Evolutionary conservation across 1,140 invertebrate species (phyloP), one percentile per base, ranked within the genome.

Genomic region (Nephotettix cincticeps): DNA sequence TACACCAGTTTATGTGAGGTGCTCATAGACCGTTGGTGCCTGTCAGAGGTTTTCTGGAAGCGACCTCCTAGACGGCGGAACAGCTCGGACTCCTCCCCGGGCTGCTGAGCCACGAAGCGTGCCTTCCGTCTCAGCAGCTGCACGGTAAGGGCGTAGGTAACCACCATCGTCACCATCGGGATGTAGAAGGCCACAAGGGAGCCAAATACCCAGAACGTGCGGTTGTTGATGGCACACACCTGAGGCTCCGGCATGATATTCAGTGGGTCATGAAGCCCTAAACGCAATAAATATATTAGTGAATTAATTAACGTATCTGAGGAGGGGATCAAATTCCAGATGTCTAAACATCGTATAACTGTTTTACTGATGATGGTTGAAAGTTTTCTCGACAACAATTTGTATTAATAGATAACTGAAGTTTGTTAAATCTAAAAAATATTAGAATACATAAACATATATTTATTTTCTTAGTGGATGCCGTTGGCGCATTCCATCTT

Each of bases 101-200:
- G 83, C 75, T 87, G 84, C 73, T 87, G 86, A 36, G 87, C 88
- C 0, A 88, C 88, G 73, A 91, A 85, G 71, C 87, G 82, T 0
- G 90, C 90, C 75, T 91, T 90, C 65, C 89, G 86, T 68, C 92
- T 85, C 30, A 96, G 83, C 65, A 96, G 81, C 70, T 92, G 89
- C 9, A 97, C 93, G 0, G 96, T 98, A 25, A 96, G 84, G 0
- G 92, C 88, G 77, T 97, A 97, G 0, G 94, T 95, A 28, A 93
- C 86, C 29, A 96, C 88, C 93, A 96, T 96, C 64, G 95, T 93
- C 43, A 95, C 81, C 88, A 98, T 94, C 0, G 96, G 96, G 51
- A 98, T 90, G 82, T 97, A 97, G 82, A 98, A 98, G 32, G 87
- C 94, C 56, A 96, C 88, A 74, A 97, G 81, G 0, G 94, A 96